These are phyloP conservation scores for Hucho hucho DNA, from an alignment of 2,113 vertebrate genomes.

Conservation along the genomic window DNA sequence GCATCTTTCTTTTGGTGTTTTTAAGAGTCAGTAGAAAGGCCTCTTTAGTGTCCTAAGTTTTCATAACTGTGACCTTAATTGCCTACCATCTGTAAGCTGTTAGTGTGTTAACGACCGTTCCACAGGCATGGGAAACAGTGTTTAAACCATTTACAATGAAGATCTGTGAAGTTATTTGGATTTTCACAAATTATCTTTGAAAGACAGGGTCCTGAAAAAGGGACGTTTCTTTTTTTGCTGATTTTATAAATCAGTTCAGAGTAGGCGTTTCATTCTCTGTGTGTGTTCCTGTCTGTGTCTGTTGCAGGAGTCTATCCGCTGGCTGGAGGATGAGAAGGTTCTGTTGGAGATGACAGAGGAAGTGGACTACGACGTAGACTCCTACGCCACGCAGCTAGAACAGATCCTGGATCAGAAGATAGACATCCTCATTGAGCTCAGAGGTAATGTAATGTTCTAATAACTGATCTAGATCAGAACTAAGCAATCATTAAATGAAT, in stretches of 20 bases:
- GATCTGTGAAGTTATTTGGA: too few species aligned
- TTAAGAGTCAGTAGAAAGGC: too few species aligned
- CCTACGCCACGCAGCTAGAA: conserved; percentile 93
- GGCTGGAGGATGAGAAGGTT: conserved; percentile 94
- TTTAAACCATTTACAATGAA: too few species aligned
- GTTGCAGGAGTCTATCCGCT: conserved; percentile 91
- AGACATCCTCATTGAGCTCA: conserved; percentile 89
- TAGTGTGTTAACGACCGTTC: too few species aligned
- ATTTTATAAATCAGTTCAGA: not conserved
- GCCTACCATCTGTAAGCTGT: too few species aligned
- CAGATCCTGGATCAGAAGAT: conserved; percentile 97
- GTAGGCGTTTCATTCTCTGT: not conserved
- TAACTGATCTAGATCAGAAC: not conserved
- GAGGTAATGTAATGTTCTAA: conserved; percentile 39
- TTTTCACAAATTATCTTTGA: too few species aligned
- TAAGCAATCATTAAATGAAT: too few species aligned
- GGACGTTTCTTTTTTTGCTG: too few species aligned
- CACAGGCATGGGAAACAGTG: not conserved
- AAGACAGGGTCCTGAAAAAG: too few species aligned
- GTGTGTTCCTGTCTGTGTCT: not conserved
- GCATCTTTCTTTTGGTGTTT: too few species aligned
- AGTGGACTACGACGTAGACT: conserved; percentile 97
- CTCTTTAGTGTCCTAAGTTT: too few species aligned
- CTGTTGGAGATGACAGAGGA: conserved; percentile 98
- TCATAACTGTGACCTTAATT: too few species aligned